Conservation (phyloP, 2,797 vertebrate species). For the Salarias fasciatus region DNA sequence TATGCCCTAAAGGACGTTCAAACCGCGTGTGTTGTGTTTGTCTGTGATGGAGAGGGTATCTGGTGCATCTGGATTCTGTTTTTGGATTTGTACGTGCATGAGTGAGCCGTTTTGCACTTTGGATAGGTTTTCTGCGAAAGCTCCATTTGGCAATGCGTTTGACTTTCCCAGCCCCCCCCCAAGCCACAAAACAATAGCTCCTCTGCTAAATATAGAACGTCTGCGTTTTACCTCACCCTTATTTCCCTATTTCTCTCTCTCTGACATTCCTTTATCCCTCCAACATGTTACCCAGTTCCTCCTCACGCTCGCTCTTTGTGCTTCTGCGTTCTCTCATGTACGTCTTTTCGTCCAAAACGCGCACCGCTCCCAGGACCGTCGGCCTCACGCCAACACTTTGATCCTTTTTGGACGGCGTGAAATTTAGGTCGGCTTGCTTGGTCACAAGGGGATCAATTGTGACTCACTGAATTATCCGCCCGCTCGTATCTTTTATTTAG, state of each 20-base stretch:
- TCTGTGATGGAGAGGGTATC: not conserved
- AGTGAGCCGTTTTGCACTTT: slow-evolving; percentile 24
- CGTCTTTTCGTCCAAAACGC: slow-evolving; percentile 17
- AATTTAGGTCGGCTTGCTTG: slow-evolving; percentile 22
- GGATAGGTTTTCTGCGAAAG: slow-evolving; percentile 50
- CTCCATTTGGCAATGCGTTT: slow-evolving; percentile 39
- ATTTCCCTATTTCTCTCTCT: slow-evolving; percentile 26
- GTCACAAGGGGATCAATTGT: slow-evolving; percentile 24
- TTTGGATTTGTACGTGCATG: slow-evolving; percentile 31
- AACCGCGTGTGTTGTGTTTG: no score
- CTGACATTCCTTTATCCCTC: slow-evolving; percentile 20
- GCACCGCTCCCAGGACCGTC: slow-evolving; percentile 12
- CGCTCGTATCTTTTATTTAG: not conserved
- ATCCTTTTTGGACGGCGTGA: slow-evolving; percentile 23
- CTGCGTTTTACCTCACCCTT: slow-evolving; percentile 60
- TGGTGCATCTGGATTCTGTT: slow-evolving; percentile 21
- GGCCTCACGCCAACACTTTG: slow-evolving; percentile 26
- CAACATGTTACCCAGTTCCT: slow-evolving; percentile 15
- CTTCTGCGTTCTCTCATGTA: slow-evolving; percentile 6
- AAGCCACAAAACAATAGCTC: slow-evolving; percentile 67
- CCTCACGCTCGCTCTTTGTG: slow-evolving; percentile 16
- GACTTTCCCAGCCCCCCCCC: slow-evolving; percentile 18
- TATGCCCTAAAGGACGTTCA: no score
- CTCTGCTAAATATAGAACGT: slow-evolving; percentile 72
- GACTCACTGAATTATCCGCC: slow-evolving; percentile 11